Evolutionary conservation across 1,140 invertebrate genomes (phyloP), one percentile per base, ranked within the genome.

Genomic region (Drosophila equinoxialis): DNA sequence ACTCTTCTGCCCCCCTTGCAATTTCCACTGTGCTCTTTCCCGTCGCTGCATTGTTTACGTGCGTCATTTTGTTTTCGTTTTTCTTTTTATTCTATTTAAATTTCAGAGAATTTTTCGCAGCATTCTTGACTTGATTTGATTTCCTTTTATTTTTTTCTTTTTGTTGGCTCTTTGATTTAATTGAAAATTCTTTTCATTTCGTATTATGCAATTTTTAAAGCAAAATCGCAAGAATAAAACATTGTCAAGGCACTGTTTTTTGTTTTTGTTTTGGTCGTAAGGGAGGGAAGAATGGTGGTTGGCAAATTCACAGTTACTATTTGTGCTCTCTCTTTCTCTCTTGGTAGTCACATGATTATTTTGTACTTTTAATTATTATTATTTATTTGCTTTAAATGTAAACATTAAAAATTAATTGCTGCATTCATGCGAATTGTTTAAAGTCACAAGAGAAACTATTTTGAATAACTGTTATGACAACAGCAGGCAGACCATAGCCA

Each of bases 401-500:
- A 86, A 75, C 75, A 79, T 65, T 79, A 80, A 72, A 82, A 77
- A 10, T 59, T 77, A 87, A 89, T 80, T 80, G 77, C 62, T 79
- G 74, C 87, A 83, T 86, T 86, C 83, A 87, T 77, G 73, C 73
- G 84, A 86, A 79, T 74, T 79, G 76, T 65, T 42, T 77, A 64
- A 77, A 79, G 77, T 68, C 77, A 89, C 58, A 78, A 71, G 84
- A 77, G 84, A 80, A 84, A 87, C 81, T 79, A 37, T 23, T 23
- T 51, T 77, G 60, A 77, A 41, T 65, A 74, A 65, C 74, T 77
- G 72, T 83, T 68, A 77, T 65, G n/a, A 51, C 75, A 68, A 45
- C 54, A 60, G 33, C 41, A 23, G 45, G n/a, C 23, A 35, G 35
- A 37, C 30, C 13, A 59, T 8, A 14, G 23, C 23, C 23, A 4